Percentiles rank a stretch among this genome's conserved stretches.
These are phyloP conservation scores for Coryphaenoides rupestris DNA, from an alignment of 2,113 vertebrate genomes.

Conservation along the genomic window DNA sequence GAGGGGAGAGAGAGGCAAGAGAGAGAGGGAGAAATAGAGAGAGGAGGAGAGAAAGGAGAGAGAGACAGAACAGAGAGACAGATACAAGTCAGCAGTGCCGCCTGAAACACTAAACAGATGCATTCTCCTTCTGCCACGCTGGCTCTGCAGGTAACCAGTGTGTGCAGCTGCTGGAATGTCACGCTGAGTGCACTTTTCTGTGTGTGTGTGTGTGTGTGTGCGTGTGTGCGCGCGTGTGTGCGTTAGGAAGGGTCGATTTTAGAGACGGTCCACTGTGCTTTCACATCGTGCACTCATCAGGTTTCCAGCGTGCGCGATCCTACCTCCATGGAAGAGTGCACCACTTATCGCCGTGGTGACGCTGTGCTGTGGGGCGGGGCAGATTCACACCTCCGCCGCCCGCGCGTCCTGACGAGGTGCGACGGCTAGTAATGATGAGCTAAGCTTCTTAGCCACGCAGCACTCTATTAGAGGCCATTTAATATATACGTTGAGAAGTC, in stretches of 20 bases:
- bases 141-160: constrained; percentile 55
- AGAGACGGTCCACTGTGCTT: constrained; percentile 32
- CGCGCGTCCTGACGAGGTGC: constrained; percentile 37
- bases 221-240: background rate
- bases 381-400: constrained; percentile 54
- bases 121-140: constrained; percentile 36
- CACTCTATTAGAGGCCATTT: constrained; percentile 38
- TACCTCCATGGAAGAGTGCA: constrained; percentile 38
- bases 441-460: constrained; percentile 46
- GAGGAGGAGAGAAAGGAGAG: too few relatives aligned
- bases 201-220: too few relatives aligned
- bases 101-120: constrained; percentile 54
- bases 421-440: constrained; percentile 52
- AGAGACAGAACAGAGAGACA: too few relatives aligned
- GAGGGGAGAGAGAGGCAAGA: too few relatives aligned
- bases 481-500: constrained; percentile 37
- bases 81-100: constrained; percentile 38
- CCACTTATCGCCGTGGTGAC: constrained; percentile 57
- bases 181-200: constrained; percentile 4
- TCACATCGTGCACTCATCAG: constrained; percentile 40
- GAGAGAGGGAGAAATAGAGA: too few relatives aligned
- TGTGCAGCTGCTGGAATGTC: constrained; percentile 47
- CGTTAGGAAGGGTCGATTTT: constrained; percentile 11
- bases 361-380: constrained; percentile 49
- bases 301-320: constrained; percentile 37